phyloP scores from a whole-genome alignment of 2,888 invertebrate species.

The Gastrophysa polygoni region DNA sequence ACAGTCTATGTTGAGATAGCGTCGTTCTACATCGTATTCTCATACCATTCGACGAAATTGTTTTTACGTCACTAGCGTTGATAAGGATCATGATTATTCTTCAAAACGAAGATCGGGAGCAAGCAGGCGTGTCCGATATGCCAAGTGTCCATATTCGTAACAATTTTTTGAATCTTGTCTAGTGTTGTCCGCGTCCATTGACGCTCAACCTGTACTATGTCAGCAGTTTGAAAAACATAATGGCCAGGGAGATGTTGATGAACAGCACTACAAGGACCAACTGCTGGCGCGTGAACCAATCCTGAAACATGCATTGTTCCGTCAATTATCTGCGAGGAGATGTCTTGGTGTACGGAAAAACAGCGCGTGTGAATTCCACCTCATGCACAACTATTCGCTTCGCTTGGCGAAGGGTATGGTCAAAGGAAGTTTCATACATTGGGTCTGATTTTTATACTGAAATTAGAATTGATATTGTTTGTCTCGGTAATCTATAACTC shows the following conservation, averaged over 20 bases:
- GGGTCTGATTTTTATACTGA: too few relatives aligned
- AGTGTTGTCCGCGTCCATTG: conserved; percentile 39
- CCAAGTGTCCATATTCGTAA: conserved; percentile 38
- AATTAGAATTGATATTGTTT: too few relatives aligned
- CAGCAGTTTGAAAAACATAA: conserved; percentile 94
- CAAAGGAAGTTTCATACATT: too few relatives aligned
- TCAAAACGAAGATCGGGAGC: neutral
- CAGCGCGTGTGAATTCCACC: too few relatives aligned
- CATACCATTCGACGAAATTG: too few relatives aligned
- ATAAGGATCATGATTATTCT: neutral
- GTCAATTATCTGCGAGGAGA: too few relatives aligned
- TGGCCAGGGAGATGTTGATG: conserved; percentile 92
- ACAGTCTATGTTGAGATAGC: too few relatives aligned
- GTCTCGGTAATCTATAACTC: too few relatives aligned
- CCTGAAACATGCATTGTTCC: conserved; percentile 65
- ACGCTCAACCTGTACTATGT: conserved; percentile 78
- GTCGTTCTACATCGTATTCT: too few relatives aligned
- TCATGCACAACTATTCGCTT: too few relatives aligned
- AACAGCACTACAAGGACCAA: conserved; percentile 91
- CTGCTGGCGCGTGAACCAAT: conserved; percentile 96
- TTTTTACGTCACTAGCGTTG: neutral
- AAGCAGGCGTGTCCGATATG: conserved; percentile 20
- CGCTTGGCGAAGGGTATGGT: too few relatives aligned
- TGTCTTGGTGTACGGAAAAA: too few relatives aligned
- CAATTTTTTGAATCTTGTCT: conserved; percentile 29